Percentiles rank a stretch among this genome's conserved stretches.
phyloP scores from a whole-genome alignment of 2,888 invertebrate genomes.

The Meghimatium bilineatum region DNA sequence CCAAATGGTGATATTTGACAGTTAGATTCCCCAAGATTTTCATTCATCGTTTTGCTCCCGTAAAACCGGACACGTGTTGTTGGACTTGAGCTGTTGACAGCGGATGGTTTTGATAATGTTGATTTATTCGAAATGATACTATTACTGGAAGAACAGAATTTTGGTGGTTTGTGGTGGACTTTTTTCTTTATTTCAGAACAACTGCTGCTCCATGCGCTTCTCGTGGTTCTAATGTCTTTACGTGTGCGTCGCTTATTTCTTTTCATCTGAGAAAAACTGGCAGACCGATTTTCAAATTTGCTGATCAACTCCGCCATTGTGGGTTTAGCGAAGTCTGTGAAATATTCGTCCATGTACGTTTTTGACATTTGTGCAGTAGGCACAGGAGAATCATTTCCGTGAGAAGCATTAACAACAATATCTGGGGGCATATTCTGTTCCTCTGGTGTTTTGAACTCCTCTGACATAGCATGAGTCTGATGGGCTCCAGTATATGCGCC shows the following conservation, averaged over 20 bases:
- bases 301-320: constrained; percentile 16
- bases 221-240: neutral
- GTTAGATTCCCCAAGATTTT: neutral
- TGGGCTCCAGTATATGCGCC: neutral
- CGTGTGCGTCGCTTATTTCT: neutral
- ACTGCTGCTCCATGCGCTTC: neutral
- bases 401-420: neutral
- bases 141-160: constrained; percentile 10
- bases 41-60: too few species aligned
- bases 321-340: neutral
- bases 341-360: neutral
- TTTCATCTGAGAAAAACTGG: neutral
- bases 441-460: too few species aligned
- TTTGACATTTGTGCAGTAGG: neutral
- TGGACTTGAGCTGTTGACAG: neutral
- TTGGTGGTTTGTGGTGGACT: neutral
- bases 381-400: neutral
- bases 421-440: neutral
- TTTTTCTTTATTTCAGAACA: neutral
- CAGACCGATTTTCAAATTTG: constrained; percentile 21
- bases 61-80: neutral
- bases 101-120: neutral
- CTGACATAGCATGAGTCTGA: neutral
- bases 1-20: neutral
- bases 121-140: neutral